phyloP scores from a whole-genome alignment of 2,888 invertebrate species.

The Limnephilus lunatus region DNA sequence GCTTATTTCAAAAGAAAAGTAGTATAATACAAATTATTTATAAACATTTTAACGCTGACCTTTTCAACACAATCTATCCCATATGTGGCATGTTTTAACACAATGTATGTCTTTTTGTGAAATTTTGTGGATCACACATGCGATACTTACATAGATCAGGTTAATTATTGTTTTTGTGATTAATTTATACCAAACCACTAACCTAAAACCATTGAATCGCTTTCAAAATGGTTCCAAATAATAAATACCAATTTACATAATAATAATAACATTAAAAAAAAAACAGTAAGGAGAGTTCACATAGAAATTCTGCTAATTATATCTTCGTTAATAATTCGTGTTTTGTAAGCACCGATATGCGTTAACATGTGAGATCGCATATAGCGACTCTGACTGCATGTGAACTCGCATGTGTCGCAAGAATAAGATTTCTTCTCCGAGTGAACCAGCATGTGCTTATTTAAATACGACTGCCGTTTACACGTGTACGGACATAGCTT shows the following conservation, averaged over 20 bases:
- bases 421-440: background rate
- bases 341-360: constrained; percentile 11
- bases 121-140: too few relatives aligned
- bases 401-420: constrained; percentile 29
- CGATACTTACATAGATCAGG: background rate
- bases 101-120: too few relatives aligned
- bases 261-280: background rate
- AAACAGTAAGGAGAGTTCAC: background rate
- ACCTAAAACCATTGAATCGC: background rate
- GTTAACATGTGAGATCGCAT: constrained; percentile 23
- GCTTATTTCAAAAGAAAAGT: background rate
- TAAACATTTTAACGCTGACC: too few relatives aligned
- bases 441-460: constrained; percentile 38
- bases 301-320: background rate
- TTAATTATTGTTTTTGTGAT: background rate
- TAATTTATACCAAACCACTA: background rate
- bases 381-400: constrained; percentile 6
- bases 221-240: background rate
- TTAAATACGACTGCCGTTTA: constrained; percentile 33
- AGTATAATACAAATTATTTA: too few relatives aligned
- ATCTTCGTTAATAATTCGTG: background rate
- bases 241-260: background rate
- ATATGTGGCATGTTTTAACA: too few relatives aligned
- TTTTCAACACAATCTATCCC: too few relatives aligned
- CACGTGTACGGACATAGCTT: constrained; percentile 28